Conservation (phyloP, 2,113 vertebrate genomes). For the Cinclus mexicanus region DNA sequence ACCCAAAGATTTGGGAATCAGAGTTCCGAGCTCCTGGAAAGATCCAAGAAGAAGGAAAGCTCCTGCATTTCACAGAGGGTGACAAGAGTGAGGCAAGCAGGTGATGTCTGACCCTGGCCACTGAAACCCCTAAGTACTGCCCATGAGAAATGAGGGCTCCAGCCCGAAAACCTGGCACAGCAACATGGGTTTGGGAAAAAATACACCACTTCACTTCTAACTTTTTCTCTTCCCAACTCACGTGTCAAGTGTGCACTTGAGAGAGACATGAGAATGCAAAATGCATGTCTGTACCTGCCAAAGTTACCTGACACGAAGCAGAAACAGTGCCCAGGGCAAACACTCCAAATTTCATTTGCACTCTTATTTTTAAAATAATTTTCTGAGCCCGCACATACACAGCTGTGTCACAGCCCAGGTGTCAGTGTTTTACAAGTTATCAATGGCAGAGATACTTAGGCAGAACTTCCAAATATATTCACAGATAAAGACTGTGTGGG, state of each 20-base stretch:
- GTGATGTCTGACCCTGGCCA: not conserved
- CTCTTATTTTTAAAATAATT: not conserved
- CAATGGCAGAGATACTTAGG: not conserved
- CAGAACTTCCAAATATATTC: not conserved
- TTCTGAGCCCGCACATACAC: not conserved
- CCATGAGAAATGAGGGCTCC: not conserved
- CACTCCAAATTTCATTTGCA: not conserved
- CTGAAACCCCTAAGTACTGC: not conserved
- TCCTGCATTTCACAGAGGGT: not conserved
- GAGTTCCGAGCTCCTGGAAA: not conserved
- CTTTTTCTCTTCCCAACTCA: not conserved
- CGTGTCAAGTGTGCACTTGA: accelerated
- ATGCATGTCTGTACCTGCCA: not conserved
- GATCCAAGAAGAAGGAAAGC: not conserved
- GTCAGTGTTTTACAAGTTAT: not conserved
- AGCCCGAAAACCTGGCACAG: not conserved
- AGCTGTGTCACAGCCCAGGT: too few relatives aligned
- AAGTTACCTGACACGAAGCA: not conserved
- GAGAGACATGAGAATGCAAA: not conserved
- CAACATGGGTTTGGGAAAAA: not conserved
- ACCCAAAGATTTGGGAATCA: accelerated
- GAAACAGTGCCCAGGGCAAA: not conserved
- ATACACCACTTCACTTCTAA: not conserved
- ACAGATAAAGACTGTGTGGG: not conserved
- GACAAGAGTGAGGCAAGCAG: not conserved